These are phyloP conservation scores for Telenomus remus DNA, from an alignment of 1,140 invertebrate genomes.

Conservation along the genomic window DNA sequence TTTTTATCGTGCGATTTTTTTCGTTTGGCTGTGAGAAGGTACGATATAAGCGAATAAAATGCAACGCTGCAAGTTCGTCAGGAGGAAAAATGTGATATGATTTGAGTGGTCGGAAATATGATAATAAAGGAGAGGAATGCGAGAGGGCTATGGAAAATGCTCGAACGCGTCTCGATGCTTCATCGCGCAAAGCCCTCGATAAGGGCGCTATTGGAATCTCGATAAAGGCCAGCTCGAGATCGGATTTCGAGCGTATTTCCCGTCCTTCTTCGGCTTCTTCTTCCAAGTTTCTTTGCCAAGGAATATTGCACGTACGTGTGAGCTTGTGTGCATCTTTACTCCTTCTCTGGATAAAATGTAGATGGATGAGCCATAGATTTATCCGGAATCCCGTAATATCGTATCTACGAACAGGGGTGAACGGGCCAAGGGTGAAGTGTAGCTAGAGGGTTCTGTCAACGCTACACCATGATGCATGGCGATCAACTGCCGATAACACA, in stretches of 20 bases:
- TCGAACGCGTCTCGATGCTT: conserved; percentile 66
- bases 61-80: conserved; percentile 33
- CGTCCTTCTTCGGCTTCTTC: conserved; percentile 13
- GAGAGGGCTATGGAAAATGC: conserved; percentile 65
- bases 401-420: conserved; percentile 60
- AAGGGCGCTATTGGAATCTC: conserved; percentile 72
- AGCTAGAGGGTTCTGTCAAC: conserved; percentile 68
- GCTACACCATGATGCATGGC: conserved; percentile 67
- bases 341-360: conserved; percentile 69
- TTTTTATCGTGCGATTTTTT: no score
- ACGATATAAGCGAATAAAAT: background rate
- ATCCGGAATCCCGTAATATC: conserved; percentile 70
- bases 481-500: conserved; percentile 70
- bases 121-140: conserved; percentile 72
- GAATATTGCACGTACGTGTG: conserved; percentile 34
- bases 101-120: conserved; percentile 68
- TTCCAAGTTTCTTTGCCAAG: conserved; percentile 26
- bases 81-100: conserved; percentile 58
- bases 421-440: conserved; percentile 60
- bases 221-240: conserved; percentile 66
- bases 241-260: conserved; percentile 67
- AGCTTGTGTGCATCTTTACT: conserved; percentile 38
- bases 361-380: conserved; percentile 73
- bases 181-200: conserved; percentile 72
- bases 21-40: background rate